Evolutionary conservation across 2,888 invertebrate species (phyloP), one percentile per base, ranked within the genome.

Genomic region (Cryptosula pallasiana): DNA sequence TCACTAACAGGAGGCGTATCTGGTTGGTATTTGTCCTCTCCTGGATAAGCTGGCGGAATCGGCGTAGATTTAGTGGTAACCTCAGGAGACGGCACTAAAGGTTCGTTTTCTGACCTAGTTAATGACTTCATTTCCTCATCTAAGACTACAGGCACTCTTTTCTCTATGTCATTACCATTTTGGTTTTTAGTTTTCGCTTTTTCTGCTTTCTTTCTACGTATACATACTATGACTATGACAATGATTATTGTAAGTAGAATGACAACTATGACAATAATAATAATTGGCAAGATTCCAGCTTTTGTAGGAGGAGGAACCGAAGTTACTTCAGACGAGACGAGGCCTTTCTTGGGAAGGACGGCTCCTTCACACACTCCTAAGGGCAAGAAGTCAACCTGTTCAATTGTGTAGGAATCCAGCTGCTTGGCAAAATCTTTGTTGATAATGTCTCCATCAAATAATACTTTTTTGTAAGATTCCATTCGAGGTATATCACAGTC

Each of bases 1-100:
- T 63, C 63, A 32, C 63, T 63, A 27, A 63, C 63, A 25, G 63
- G 63, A 2, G 63, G 63, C n/a, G 63, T 63, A 27, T 63, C 63
- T 5, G 63, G 63, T 27, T 63, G 63, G 34, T 63, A 63, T 16
- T 34, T 32, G 29, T 63, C 63, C 2, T 32, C 27, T 3, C 27
- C 13, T 29, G 63, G 63, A 34, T 63, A 63, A 9, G 63, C 63
- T 29, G 63, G 63, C 2, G 63, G 63, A 2, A 32, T 63, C 45
- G 45, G 9, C 5, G 45, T 45, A 2, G 63, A 32, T 63, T 63
- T 63, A 63, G 25, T 29, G 63, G 16, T 63, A 16, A 32, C 63
- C 1, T 63, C 63, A 29, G 63, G 29, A 25, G 32, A 5, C 16
- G 63, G 25, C 63, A 63, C 32, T 32, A 63, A n/a, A 27, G 63